These are phyloP conservation scores for Chalcosyrphus nemorum DNA, from an alignment of 2,888 invertebrate species.

Conservation along the genomic window DNA sequence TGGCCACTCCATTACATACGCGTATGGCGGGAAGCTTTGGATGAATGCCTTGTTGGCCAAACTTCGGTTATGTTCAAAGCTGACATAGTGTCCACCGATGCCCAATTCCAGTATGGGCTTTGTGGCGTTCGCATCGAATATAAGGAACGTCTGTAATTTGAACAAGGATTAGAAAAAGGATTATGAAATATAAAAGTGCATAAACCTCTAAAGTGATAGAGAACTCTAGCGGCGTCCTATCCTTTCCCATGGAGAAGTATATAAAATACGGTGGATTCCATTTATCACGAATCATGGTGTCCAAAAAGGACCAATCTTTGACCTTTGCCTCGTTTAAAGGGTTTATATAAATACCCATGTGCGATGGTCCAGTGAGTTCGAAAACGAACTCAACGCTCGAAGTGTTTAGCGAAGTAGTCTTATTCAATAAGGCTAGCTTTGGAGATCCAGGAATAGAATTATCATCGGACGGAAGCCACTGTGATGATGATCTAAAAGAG, in stretches of 20 bases:
- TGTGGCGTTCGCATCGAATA: constrained; percentile 64
- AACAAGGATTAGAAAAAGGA: background rate
- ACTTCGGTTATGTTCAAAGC: constrained; percentile 82
- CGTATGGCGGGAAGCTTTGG: constrained; percentile 83
- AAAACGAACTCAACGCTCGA: constrained; percentile 76
- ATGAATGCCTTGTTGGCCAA: constrained; percentile 81
- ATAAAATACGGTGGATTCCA: constrained; percentile 77
- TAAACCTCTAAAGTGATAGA: constrained; percentile 79
- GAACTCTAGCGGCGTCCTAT: constrained; percentile 76
- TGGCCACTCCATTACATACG: constrained; percentile 83
- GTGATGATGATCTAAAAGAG: constrained; percentile 42
- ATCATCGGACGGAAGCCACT: constrained; percentile 76
- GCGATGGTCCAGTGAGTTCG: constrained; percentile 77
- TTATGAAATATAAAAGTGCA: constrained; percentile 2
- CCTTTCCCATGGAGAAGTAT: constrained; percentile 77
- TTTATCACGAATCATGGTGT: constrained; percentile 74
- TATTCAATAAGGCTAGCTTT: constrained; percentile 74
- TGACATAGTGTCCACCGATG: constrained; percentile 82
- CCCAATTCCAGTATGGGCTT: constrained; percentile 81
- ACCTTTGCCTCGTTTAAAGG: constrained; percentile 75
- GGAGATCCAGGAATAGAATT: constrained; percentile 75
- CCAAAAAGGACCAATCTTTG: constrained; percentile 78
- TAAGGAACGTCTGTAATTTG: constrained; percentile 3
- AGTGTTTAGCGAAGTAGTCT: constrained; percentile 72
- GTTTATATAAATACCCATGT: constrained; percentile 77